A percentile compares a stretch with the other conserved stretches of the same genome.
Conservation (phyloP, 2,113 vertebrate species). For the Raja brachyura region DNA sequence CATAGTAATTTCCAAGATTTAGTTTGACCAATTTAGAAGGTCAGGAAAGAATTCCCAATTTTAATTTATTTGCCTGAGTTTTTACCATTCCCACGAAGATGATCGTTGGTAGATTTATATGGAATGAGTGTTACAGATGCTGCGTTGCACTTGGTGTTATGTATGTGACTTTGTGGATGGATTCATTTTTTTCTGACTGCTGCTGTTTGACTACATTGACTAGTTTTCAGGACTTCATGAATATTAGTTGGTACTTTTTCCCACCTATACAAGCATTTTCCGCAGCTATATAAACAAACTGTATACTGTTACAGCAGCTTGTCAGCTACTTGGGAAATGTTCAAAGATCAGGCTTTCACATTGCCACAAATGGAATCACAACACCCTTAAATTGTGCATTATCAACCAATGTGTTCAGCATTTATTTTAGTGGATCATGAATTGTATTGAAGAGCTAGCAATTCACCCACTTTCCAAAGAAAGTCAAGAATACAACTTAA, state of each 20-base stretch:
- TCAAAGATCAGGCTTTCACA: not conserved
- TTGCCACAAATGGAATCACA: not conserved
- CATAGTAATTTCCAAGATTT: not conserved
- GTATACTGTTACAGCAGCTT: not conserved
- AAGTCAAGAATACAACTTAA: not conserved
- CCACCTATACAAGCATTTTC: not conserved
- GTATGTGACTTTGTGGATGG: not conserved
- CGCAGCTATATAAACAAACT: not conserved
- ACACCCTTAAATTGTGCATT: not conserved
- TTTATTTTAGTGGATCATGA: not conserved
- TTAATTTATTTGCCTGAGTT: not conserved
- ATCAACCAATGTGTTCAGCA: conserved; percentile 4
- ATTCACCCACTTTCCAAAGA: not conserved
- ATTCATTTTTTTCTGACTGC: not conserved
- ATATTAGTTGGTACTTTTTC: not conserved
- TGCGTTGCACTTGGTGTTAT: not conserved
- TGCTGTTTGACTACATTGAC: not conserved
- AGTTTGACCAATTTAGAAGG: not conserved
- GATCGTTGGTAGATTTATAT: not conserved
- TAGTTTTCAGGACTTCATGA: not conserved
- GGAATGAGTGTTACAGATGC: not conserved
- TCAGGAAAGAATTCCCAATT: not conserved
- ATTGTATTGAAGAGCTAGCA: not conserved
- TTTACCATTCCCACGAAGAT: not conserved
- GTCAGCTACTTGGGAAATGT: not conserved